phyloP scores from a whole-genome alignment of 2,113 vertebrate genomes.

The Copsychus sechellarum region DNA sequence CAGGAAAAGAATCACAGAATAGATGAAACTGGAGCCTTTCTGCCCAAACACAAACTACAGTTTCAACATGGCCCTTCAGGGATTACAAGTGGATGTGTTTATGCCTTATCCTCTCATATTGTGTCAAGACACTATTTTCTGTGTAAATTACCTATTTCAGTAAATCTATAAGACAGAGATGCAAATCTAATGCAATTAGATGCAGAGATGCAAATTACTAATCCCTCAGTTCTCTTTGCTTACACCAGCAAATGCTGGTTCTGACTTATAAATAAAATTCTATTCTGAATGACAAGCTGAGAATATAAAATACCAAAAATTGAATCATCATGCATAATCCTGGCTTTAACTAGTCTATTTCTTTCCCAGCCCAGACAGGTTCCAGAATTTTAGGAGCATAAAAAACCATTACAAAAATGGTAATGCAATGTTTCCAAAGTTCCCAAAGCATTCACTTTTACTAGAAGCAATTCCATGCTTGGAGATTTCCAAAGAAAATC shows the following conservation, averaged over 20 bases:
- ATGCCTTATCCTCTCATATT: slow-evolving; percentile 30
- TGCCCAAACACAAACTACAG: not conserved
- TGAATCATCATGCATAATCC: slow-evolving; percentile 21
- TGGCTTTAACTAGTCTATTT: not conserved
- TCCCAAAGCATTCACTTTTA: not conserved
- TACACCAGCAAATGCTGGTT: not conserved
- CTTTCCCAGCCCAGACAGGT: not conserved
- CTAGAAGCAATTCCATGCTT: not conserved
- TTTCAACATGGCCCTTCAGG: slow-evolving; percentile 3
- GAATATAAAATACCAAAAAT: slow-evolving; percentile 23
- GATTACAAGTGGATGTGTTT: slow-evolving; percentile 31
- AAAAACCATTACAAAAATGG: not conserved
- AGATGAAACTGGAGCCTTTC: not conserved
- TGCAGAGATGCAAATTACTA: slow-evolving; percentile 49
- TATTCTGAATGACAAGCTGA: not conserved
- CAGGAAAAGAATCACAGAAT: not conserved
- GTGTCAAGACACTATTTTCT: slow-evolving; percentile 39
- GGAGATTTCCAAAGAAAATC: not conserved
- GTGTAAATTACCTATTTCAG: slow-evolving; percentile 46
- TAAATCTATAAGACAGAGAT: slow-evolving; percentile 31
- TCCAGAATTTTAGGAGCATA: not conserved
- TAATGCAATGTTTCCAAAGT: not conserved
- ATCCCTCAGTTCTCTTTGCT: slow-evolving; percentile 30
- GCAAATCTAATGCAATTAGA: slow-evolving; percentile 59
- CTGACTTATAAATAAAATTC: slow-evolving; percentile 29